Conservation (phyloP, 2,888 invertebrate species). For the Cyclophora punctaria region DNA sequence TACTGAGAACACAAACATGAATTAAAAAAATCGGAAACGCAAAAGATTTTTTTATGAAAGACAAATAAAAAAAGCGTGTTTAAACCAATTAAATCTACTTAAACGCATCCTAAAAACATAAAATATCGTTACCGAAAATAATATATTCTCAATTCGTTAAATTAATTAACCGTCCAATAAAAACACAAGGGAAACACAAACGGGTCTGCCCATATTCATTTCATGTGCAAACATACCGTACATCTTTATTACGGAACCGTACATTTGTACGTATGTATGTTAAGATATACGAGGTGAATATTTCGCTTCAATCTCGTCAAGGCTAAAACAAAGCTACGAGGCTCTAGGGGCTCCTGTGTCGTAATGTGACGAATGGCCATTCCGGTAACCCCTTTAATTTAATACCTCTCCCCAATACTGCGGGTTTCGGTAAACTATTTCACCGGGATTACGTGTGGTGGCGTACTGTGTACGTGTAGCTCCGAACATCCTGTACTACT, state of each 20-base stretch:
- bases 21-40: too few species aligned
- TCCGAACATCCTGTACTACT: neutral
- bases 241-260: neutral
- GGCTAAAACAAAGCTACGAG: constrained; percentile 35
- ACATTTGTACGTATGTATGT: neutral
- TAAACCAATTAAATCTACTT: too few species aligned
- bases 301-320: constrained; percentile 28
- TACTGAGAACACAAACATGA: too few species aligned
- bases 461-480: neutral
- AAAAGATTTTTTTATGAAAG: too few species aligned
- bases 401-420: constrained; percentile 16
- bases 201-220: too few species aligned
- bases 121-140: too few species aligned
- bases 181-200: neutral
- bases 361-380: constrained; percentile 40
- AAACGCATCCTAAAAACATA: too few species aligned
- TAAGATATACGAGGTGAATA: neutral
- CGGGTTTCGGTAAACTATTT: neutral
- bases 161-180: neutral
- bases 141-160: too few species aligned
- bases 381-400: constrained; percentile 36
- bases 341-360: constrained; percentile 36
- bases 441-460: neutral
- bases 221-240: neutral
- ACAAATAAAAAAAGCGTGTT: too few species aligned